These are phyloP conservation scores for Cryptus armator DNA, from an alignment of 2,888 invertebrate species.

Conservation along the genomic window DNA sequence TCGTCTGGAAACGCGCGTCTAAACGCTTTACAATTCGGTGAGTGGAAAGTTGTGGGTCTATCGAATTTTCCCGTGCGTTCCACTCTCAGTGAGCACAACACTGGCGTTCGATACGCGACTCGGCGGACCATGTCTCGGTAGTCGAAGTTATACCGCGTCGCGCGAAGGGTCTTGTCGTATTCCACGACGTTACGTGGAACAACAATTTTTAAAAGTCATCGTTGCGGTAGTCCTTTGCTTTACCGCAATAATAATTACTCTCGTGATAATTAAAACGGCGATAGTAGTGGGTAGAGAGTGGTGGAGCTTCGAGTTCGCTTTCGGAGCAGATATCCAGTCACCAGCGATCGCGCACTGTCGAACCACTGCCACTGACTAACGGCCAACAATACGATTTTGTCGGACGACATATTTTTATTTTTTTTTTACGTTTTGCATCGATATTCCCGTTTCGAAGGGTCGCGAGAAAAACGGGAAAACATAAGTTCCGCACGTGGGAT, in stretches of 20 bases:
- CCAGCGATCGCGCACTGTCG: background rate
- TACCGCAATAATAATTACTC: background rate
- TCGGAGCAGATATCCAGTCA: background rate
- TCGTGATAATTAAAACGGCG: background rate
- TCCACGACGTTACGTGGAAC: background rate
- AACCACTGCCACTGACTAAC: background rate
- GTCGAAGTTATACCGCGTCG: slow-evolving; percentile 20
- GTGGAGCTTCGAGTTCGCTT: background rate
- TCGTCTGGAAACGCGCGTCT: background rate
- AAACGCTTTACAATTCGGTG: background rate
- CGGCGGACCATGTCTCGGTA: slow-evolving; percentile 27
- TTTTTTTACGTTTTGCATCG: background rate
- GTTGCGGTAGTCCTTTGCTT: background rate
- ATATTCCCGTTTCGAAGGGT: background rate
- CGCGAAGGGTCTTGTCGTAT: slow-evolving; percentile 11
- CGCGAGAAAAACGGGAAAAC: background rate
- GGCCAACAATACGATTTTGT: background rate
- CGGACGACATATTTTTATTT: background rate
- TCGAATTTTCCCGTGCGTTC: slow-evolving; percentile 42
- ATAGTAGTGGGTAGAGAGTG: background rate
- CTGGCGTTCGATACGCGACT: slow-evolving; percentile 4
- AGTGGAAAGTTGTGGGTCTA: slow-evolving; percentile 24
- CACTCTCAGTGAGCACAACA: background rate
- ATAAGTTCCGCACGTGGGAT: background rate
- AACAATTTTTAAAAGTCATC: background rate